Evolutionary conservation across 2,113 vertebrate genomes (phyloP), one percentile per base, ranked within the genome.

Genomic region (Larimichthys polyactis): DNA sequence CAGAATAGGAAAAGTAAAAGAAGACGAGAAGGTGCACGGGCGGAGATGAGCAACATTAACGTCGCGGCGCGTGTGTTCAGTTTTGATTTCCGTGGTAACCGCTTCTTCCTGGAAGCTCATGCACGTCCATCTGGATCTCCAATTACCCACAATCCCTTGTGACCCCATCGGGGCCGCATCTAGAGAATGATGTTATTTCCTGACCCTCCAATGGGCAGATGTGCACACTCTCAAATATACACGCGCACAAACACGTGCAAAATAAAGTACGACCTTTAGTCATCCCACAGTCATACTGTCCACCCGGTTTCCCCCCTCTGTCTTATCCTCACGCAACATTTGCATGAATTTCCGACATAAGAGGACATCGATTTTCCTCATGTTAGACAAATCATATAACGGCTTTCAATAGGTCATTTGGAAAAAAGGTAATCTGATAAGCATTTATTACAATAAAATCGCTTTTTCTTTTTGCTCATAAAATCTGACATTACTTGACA

Each of bases 111-210:
- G 82, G 89, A 89, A 91, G 82, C 84, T 85, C 91, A 88, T 93
- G 91, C 89, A 76, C 76, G 85, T 91, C 90, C 93, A 93, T 94
- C 92, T 93, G 92, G 91, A 93, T 93, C 92, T 92, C 87, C 92
- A 93, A 92, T 94, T 93, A 93, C 90, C 90, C 91, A 88, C 78
- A 91, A 90, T 91, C 93, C 91, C 90, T 59, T 71, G 90, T 91
- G 91, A 89, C 87, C 83, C 81, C 67, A 58, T 79, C 59, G 46
- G 36, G 36, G 60, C 83, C 2, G 70, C 66, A 43, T 89, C 76
- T 62, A 64, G 77, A 88, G 82, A 92, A 91, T 79, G 75, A 87
- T 92, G 91, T 91, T 91, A 89, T 93, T 94, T 94, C 91, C 93
- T 91, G 87, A 87, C 83, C 89, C 3, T 17, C 36, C 48, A 57